Evolutionary conservation across 1,140 invertebrate species (phyloP), one percentile per base, ranked within the genome.

Genomic region (Coelopa frigida): DNA sequence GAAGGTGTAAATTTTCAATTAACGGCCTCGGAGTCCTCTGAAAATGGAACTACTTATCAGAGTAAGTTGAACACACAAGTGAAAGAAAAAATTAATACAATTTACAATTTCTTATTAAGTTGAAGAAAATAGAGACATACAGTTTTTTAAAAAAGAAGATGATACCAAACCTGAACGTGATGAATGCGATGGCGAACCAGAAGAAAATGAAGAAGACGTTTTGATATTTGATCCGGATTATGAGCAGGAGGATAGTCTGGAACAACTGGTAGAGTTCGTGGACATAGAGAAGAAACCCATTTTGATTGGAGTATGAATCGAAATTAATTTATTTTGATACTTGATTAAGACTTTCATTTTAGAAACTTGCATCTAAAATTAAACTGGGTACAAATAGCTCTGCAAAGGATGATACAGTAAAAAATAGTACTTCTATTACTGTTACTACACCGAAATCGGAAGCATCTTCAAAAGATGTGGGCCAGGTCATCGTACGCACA

Each of bases 81-180:
- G n/a, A 32, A 4, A 32, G 2, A 35, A 41, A 36, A 21, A 3
- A 29, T 29, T 43, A 23, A 43, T 32, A 7, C 20, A 31, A n/a
- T n/a, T n/a, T n/a, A n/a, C n/a, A n/a, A n/a, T 21, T 31, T 33
- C 2, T 12, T 22, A 24, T 46, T 50, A 21, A 65, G 62, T 65
- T 20, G 55, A 52, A 39, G 62, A 62, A 29, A 53, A 65, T 24
- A 61, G 62, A 0, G 61, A 66, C 21, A 62, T 66, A 21, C 56
- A 65, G 38, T 65, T 61, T 43, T 55, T 50, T 11, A 43, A 44
- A 40, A 49, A 44, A 54, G 54, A 8, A 10, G 20, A 7, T 24
- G 37, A 39, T n/a, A 24, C 14, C 3, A n/a, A 42, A 6, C 26
- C 20, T 11, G 21, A 37, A 31, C 22, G 31, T 11, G 26, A 18